Evolutionary conservation across 2,797 vertebrate species (phyloP).

Genomic region (Vespertilio murinus): DNA sequence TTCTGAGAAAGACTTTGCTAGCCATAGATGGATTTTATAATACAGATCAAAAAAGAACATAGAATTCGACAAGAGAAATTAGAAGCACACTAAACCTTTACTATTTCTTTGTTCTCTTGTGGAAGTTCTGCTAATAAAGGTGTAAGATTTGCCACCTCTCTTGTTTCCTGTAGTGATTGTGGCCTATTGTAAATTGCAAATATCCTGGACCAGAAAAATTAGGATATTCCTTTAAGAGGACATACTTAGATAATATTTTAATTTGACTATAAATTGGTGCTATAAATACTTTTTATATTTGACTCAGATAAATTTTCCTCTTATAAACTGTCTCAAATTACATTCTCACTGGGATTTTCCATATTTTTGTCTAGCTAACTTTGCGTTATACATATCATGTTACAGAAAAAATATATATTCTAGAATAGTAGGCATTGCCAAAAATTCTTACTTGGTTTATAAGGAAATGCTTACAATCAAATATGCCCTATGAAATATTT

Average conservation of each 20-base stretch:
- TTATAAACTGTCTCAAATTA: neutral
- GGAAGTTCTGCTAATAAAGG: neutral
- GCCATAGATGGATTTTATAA: neutral
- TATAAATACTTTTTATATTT: constrained; percentile 14
- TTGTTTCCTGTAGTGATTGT: neutral
- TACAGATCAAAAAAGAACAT: neutral
- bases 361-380: neutral
- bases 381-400: neutral
- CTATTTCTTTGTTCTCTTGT: neutral
- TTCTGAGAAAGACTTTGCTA: neutral
- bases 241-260: neutral
- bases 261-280: neutral
- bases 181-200: neutral
- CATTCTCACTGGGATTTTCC: neutral
- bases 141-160: neutral
- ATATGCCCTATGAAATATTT: neutral
- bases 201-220: neutral
- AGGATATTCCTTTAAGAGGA: neutral
- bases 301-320: neutral
- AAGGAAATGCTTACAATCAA: neutral
- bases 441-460: neutral
- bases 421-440: neutral
- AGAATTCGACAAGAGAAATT: neutral
- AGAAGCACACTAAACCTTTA: neutral
- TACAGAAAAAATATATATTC: neutral